Evolutionary conservation across 2,113 vertebrate genomes (phyloP).

Genomic region (Etia nguti): DNA sequence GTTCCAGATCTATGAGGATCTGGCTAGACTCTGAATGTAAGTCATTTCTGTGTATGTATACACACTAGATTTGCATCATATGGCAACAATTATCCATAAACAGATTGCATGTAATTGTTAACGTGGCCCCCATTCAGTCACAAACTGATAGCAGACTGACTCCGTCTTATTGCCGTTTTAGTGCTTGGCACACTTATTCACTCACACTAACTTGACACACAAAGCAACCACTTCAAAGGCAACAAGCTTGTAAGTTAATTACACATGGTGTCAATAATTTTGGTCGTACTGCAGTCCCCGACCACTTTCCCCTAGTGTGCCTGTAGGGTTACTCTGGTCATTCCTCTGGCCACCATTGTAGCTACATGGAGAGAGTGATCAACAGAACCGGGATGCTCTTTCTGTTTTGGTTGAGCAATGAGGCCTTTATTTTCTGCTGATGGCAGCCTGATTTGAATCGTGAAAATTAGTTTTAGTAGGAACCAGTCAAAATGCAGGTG

Average conservation of each 20-base stretch:
- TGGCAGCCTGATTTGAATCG: not conserved
- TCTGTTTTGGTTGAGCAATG: not conserved
- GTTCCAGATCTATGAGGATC: not conserved
- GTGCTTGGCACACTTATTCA: not conserved
- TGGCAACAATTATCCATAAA: not conserved
- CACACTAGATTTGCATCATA: not conserved
- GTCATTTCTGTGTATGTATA: not conserved
- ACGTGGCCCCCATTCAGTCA: not conserved
- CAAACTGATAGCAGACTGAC: not conserved
- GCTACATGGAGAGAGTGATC: not conserved
- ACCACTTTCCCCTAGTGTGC: not conserved
- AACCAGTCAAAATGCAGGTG: not conserved
- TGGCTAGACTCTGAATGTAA: not conserved
- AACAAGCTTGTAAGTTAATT: not conserved
- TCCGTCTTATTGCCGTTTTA: not conserved
- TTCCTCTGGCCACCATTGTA: not conserved
- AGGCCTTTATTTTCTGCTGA: not conserved
- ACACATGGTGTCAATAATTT: not conserved
- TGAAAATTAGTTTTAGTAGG: not conserved
- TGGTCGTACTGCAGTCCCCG: not conserved
- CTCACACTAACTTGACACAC: not conserved
- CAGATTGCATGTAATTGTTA: not conserved
- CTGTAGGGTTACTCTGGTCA: rapidly evolving
- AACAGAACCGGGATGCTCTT: not conserved
- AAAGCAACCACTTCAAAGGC: not conserved